Evolutionary conservation across 2,888 invertebrate genomes (phyloP), one percentile per base, ranked within the genome.

Genomic region (Phengaris arion): DNA sequence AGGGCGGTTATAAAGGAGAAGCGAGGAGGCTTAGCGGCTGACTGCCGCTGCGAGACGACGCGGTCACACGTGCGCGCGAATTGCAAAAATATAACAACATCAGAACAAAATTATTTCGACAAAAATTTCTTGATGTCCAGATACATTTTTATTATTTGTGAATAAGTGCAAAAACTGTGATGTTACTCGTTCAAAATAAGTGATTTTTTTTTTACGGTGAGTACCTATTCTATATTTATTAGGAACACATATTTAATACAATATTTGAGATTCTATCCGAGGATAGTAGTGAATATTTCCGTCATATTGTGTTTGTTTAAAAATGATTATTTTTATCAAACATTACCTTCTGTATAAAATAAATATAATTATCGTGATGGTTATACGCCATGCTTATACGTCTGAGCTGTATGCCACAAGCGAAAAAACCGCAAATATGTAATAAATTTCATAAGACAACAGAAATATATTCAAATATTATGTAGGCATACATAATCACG

Each of bases 1-100:
- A 87, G 88, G 81, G 79, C 81, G 82, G 85, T 85, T 91, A 89
- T 89, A 90, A 86, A 86, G 84, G 84, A 81, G 81, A 78, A 81
- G 74, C 78, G 79, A 79, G 83, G 81, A 90, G 89, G 87, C 88
- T 90, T 85, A 81, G 81, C 80, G 78, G 85, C 84, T 87, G 81
- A 86, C 81, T 79, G 80, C 79, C 83, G 77, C 59, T 77, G 83
- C 77, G 82, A 77, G 83, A 80, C 75, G 76, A 77, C 76, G 83
- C 78, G 76, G 83, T 86, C 86, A 85, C 89, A 88, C 84, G 83
- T 79, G 15, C 77, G 55, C 69, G 79, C 68, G 74, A 74, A 72
- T 52, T 10, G 72, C 72, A 35, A 54, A 54, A 35, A 52, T 54
- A 22, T 3, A 35, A 35, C 35, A 35, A 35, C 69, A 48, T 6